Base-by-base conservation (phyloP, 2,113 vertebrate genomes). In the Labrus mixtus region DNA sequence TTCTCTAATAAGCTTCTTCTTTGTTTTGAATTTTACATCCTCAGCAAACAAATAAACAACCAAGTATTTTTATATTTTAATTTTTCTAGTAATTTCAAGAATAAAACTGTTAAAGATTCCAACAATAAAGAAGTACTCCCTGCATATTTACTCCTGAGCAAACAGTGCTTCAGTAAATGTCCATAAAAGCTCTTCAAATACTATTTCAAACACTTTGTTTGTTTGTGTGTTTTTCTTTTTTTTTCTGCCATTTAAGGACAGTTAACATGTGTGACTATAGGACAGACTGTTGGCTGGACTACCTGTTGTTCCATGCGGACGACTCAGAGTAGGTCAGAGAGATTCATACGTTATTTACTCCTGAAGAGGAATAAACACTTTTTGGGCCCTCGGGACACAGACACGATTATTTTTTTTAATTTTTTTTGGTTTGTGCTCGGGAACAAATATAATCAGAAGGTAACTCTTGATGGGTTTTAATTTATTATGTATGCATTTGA, bases 121-220 rank as follows among this genome's bases (percentile, higher is more conserved):
- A 45, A 45, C 12, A 12, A 12, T 15, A 45, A 16, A 6, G 43
- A 45, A 45, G 43, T 45, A 15, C 15, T 45, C 1, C 12, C 10
- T 15, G 29, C 29, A 33, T 33, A 33, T 33, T 33, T 33, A 13
- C 43, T 45, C 43, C 12, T 45, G 43, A 11, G 12, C 43, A 45
- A 12, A 45, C 43, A 45, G 15, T 17, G 7, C 6, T 48, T 17
- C 16, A 46, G 16, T 48, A 16, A 48, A 7, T 17, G 7, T 1
- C 16, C 16, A 59, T 23, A 39, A 51, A 91, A 87, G 29, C 89
- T 90, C 8, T 17, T 1, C 6, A 61, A 13, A 20, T 91, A 91
- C 93, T 90, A 93, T 93, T 93, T 95, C 84, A 88, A 79, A 61
- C 91, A 91, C 87, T 84, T n/a, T n/a, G n/a, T n/a, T n/a, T n/a